A percentile compares a stretch with the other conserved stretches of the same genome.
phyloP scores from a whole-genome alignment of 2,888 invertebrate species.

The Eilema sororculum region DNA sequence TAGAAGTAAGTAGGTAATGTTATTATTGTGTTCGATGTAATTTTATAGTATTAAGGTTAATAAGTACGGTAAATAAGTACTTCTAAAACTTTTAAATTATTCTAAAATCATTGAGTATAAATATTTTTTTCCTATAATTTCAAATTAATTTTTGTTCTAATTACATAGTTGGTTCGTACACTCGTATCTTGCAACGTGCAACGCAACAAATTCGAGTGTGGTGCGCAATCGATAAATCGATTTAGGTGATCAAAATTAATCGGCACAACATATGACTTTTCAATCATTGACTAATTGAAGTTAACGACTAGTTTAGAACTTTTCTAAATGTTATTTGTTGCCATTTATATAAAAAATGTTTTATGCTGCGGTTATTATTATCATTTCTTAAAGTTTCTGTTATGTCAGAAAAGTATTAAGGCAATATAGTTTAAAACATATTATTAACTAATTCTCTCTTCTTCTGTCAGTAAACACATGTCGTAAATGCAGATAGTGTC shows the following conservation, averaged over 20 bases:
- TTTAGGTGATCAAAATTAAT: slow-evolving; percentile 40
- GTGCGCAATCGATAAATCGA: slow-evolving; percentile 39
- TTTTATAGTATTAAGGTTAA: no score
- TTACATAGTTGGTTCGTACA: neutral
- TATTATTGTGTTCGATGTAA: no score
- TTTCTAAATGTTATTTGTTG: slow-evolving; percentile 35
- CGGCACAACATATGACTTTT: slow-evolving; percentile 41
- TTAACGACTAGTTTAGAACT: slow-evolving; percentile 34
- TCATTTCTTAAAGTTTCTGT: slow-evolving; percentile 7
- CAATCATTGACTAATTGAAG: slow-evolving; percentile 39
- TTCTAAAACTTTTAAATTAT: no score
- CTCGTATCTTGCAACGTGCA: slow-evolving; percentile 40
- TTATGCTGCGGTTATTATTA: neutral
- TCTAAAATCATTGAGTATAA: no score
- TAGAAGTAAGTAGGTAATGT: neutral
- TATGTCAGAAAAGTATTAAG: slow-evolving; percentile 6
- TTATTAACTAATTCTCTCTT: neutral
- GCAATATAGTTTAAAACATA: neutral
- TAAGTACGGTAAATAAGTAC: no score
- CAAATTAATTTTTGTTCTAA: neutral
- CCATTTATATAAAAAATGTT: slow-evolving; percentile 27
- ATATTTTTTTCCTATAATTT: no score
- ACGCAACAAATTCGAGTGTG: slow-evolving; percentile 37
- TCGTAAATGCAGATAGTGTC: neutral
- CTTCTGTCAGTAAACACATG: neutral